These are phyloP conservation scores for Rutilus rutilus DNA, from an alignment of 2,113 vertebrate genomes.

Conservation along the genomic window DNA sequence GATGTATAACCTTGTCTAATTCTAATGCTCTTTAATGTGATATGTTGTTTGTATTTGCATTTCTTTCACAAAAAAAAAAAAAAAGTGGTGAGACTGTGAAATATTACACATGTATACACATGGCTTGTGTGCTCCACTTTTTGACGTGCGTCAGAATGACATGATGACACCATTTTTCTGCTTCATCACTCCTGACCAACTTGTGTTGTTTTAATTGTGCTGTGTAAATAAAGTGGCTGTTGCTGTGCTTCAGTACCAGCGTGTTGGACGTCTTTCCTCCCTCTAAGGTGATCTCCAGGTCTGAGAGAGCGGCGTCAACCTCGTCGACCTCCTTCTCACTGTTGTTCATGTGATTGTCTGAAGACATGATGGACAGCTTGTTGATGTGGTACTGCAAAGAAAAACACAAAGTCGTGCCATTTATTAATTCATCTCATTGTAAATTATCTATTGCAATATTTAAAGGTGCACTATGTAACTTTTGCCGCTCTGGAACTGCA, in stretches of 20 bases:
- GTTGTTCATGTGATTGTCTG: conserved; percentile 98
- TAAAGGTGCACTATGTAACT: too few relatives aligned
- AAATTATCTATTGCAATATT: conserved; percentile 66
- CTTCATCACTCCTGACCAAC: too few relatives aligned
- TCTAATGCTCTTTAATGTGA: background rate
- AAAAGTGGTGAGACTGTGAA: background rate
- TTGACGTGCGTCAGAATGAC: background rate
- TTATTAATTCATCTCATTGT: conserved; percentile 58
- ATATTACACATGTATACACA: background rate
- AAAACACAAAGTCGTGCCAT: background rate
- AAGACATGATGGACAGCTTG: conserved; percentile 97
- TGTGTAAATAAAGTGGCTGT: too few relatives aligned
- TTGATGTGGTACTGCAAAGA: conserved; percentile 95
- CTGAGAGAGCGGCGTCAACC: conserved; percentile 95
- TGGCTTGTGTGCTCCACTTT: background rate
- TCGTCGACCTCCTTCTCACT: conserved; percentile 99
- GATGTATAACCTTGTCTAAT: background rate
- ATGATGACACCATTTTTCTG: background rate
- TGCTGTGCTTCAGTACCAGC: conserved; percentile 76
- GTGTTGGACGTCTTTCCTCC: conserved; percentile 95
- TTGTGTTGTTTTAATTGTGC: too few relatives aligned
- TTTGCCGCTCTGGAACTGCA: too few relatives aligned
- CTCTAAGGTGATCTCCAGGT: conserved; percentile 97
- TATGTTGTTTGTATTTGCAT: background rate
- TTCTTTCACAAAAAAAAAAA: background rate